phyloP scores from a whole-genome alignment of 2,113 vertebrate species.

The Isurus oxyrinchus region DNA sequence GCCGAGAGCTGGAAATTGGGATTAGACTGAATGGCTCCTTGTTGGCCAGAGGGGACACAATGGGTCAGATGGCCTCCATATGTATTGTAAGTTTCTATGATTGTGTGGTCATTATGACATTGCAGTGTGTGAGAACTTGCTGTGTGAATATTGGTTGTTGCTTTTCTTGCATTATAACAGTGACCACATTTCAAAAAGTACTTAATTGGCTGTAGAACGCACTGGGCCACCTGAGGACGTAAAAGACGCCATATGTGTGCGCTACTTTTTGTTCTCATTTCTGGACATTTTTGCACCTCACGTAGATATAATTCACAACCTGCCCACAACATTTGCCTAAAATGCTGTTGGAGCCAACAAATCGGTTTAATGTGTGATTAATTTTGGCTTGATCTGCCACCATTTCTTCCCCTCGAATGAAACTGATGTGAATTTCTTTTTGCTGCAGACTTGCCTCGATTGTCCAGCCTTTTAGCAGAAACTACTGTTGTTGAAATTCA shows the following conservation, averaged over 20 bases:
- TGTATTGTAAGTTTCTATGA: no score
- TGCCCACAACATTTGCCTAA: neutral
- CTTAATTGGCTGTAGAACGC: neutral
- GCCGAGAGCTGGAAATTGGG: no score
- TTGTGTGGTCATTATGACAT: neutral
- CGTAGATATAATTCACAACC: neutral
- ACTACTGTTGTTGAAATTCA: slow-evolving; percentile 71
- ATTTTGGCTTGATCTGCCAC: neutral
- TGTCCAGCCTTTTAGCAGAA: slow-evolving; percentile 78
- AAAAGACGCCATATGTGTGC: neutral
- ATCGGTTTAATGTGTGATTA: neutral
- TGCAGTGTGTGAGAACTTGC: neutral
- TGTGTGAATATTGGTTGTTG: neutral
- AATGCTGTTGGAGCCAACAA: neutral
- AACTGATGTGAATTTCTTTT: slow-evolving; percentile 9
- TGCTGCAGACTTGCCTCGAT: slow-evolving; percentile 63
- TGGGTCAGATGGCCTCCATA: no score
- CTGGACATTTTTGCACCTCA: neutral
- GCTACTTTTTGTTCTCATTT: neutral
- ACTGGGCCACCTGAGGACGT: neutral
- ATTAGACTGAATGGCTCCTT: no score
- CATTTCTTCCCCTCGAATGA: neutral
- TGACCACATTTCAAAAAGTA: neutral
- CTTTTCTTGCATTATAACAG: neutral
- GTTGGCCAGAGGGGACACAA: no score